Base-by-base conservation (phyloP, 30 jellyfish, hydroid and myxozoan species). In the Chironex yamaguchii region DNA sequence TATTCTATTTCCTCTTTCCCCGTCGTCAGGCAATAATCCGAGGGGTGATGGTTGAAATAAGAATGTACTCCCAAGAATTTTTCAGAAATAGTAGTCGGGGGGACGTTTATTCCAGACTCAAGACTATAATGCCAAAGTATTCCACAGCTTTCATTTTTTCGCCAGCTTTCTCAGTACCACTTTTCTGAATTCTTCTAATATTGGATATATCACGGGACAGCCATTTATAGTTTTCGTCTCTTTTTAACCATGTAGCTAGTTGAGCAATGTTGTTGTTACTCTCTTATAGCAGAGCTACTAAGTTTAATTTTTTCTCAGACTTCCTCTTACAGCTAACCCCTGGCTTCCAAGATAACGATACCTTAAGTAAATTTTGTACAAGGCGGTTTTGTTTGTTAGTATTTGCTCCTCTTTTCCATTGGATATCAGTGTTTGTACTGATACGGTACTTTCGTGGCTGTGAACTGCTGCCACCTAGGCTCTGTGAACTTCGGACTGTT, bases 211-310 rank as follows among this genome's bases (percentile, higher is more conserved):
- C 84, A 23, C 14, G 84, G 32, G 87, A 75, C 76, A 75, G 87
- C 76, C 76, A 75, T 50, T 75, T 75, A 75, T 75, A 75, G 62
- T 48, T 75, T 33, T 48, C 58, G 87, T 49, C 87, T 75, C 87
- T 50, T 75, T 75, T 75, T 28, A 50, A 76, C 87, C 87, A 75
- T 50, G 87, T 76, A 48, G 76, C 87, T 75, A 70, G 36, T 70
- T 70, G 69, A 70, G 84, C 69, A 30, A 34, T 33, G 26, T 70
- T 68, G 36, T 70, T 70, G 34, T 70, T 70, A 32, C 24, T 11
- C 36, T 70, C 84, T 32, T 70, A 68, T 70, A 70, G 36, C 84
- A 70, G 74, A 68, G 84, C 84, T 70, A 70, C 36, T 70, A 70
- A 70, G 28, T 29, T 70, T 68, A 34, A 70, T 13, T 29, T 68